Percentiles rank a stretch among this genome's conserved stretches.
Evolutionary conservation across 2,888 invertebrate genomes (phyloP).

Genomic region (Ectemnius lituratus): DNA sequence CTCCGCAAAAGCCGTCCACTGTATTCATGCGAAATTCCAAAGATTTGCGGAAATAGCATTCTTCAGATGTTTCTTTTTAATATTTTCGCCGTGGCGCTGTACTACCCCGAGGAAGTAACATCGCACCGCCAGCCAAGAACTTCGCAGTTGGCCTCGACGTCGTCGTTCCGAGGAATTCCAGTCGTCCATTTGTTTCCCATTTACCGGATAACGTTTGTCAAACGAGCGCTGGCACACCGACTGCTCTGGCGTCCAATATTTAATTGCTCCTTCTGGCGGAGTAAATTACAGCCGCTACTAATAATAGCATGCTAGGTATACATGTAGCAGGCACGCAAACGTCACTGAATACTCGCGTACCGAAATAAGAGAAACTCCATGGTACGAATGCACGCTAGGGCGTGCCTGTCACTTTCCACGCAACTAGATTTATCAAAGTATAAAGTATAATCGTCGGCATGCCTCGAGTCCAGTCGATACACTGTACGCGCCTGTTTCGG

Average conservation of each 20-base stretch:
- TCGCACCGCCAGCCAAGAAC: not conserved
- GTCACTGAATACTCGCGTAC: no score
- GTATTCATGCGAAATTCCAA: constrained; percentile 25
- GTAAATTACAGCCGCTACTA: constrained; percentile 44
- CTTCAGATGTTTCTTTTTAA: constrained; percentile 40
- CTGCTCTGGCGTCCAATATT: constrained; percentile 53
- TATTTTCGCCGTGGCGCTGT: not conserved
- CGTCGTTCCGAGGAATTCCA: constrained; percentile 54
- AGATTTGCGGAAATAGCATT: constrained; percentile 45
- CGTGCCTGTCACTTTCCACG: no score
- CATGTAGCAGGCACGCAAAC: not conserved
- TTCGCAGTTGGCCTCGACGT: constrained; percentile 30
- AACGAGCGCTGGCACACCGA: constrained; percentile 46
- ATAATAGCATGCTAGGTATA: constrained; percentile 36
- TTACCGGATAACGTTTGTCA: constrained; percentile 57
- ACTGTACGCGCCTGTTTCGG: not conserved
- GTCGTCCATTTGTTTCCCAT: constrained; percentile 37
- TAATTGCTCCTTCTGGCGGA: constrained; percentile 55
- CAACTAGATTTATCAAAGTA: no score
- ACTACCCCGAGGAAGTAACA: not conserved
- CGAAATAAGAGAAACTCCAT: constrained; percentile 29
- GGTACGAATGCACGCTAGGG: not conserved
- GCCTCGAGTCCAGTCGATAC: constrained; percentile 8
- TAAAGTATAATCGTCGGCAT: not conserved
- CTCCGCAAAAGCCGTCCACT: not conserved